Conservation (phyloP, 2,113 vertebrate species). For the Centrocercus urophasianus region DNA sequence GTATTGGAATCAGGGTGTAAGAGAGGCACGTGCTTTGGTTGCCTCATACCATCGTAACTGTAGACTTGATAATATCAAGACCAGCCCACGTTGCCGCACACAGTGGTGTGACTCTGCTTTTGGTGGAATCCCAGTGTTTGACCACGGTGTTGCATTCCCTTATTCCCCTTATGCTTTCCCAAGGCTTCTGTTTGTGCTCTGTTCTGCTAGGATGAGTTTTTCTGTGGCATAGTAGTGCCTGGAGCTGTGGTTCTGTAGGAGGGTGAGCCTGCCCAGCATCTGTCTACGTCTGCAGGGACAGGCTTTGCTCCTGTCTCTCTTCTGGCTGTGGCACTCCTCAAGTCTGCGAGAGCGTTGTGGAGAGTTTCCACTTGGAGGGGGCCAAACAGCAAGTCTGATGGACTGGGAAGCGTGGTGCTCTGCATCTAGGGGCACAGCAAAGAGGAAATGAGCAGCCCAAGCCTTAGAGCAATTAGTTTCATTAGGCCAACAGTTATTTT, state of each 20-base stretch:
- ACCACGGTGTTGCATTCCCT: not conserved
- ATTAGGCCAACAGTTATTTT: not conserved
- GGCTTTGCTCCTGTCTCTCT: not conserved
- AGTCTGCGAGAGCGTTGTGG: not conserved
- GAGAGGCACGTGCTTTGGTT: accelerated
- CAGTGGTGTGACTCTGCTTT: not conserved
- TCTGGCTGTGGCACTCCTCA: not conserved
- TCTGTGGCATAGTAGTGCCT: not conserved
- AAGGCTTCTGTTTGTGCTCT: accelerated
- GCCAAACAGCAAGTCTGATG: accelerated
- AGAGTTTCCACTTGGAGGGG: not conserved
- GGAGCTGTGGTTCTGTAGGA: not conserved
- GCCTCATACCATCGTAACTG: not conserved
- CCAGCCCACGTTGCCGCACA: accelerated
- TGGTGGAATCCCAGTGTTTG: not conserved
- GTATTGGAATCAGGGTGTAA: not conserved
- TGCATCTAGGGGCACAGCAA: not conserved
- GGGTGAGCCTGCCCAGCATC: not conserved
- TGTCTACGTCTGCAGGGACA: not conserved
- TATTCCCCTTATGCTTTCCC: accelerated
- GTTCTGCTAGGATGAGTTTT: not conserved
- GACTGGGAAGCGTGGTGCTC: accelerated
- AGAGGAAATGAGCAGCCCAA: not conserved
- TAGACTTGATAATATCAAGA: not conserved
- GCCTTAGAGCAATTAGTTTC: not conserved